phyloP scores from a whole-genome alignment of 2,797 vertebrate genomes.

The Esox lucius region DNA sequence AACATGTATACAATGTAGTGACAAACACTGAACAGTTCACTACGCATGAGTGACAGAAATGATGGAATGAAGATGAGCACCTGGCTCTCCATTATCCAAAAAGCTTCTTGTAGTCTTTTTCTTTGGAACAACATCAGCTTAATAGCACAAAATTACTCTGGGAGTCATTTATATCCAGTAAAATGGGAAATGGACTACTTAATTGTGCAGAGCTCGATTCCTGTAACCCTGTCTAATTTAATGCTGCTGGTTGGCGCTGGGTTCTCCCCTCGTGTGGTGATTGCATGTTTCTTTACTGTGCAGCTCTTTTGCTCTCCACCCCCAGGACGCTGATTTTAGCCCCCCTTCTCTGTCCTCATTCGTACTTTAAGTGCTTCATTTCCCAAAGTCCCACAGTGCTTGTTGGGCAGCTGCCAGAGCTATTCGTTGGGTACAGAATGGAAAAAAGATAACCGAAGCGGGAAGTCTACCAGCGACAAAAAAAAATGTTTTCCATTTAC shows the following conservation, averaged over 20 bases:
- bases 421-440: conserved; percentile 20
- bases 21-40: neutral
- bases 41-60: neutral
- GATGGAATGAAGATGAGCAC: conserved; percentile 71
- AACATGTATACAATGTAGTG: neutral
- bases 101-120: conserved; percentile 49
- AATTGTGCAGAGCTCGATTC: conserved; percentile 68
- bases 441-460: neutral
- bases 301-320: conserved; percentile 31
- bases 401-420: conserved; percentile 47
- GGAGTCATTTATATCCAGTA: conserved; percentile 66
- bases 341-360: conserved; percentile 52
- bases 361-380: conserved; percentile 45
- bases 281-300: conserved; percentile 58
- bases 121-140: conserved; percentile 50
- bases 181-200: conserved; percentile 73
- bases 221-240: conserved; percentile 70
- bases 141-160: conserved; percentile 72
- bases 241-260: conserved; percentile 61
- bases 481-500: no score
- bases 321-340: conserved; percentile 46
- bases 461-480: neutral
- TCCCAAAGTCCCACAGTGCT: conserved; percentile 41
- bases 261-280: conserved; percentile 59
- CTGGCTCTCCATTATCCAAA: conserved; percentile 61